Percentiles rank a stretch among this genome's conserved stretches.
Conservation (phyloP, 2,113 vertebrate species). For the Rhadina sibilatrix region DNA sequence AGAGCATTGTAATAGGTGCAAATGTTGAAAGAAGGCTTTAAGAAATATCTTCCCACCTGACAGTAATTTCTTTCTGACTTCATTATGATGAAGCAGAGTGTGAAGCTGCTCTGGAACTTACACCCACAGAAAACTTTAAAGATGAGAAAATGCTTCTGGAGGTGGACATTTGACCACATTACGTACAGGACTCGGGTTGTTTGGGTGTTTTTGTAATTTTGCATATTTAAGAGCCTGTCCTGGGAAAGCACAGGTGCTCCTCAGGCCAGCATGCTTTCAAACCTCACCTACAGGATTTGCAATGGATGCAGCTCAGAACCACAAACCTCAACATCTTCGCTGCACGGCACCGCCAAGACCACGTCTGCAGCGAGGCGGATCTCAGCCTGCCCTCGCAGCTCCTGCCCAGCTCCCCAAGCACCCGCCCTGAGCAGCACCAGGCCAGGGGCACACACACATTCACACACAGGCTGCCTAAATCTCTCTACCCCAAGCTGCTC, state of each 20-base stretch:
- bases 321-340: slow-evolving; percentile 33
- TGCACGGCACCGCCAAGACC: neutral
- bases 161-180: slow-evolving; percentile 57
- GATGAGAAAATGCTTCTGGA: slow-evolving; percentile 59
- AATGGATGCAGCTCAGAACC: slow-evolving; percentile 26
- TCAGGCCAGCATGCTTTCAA: slow-evolving; percentile 32
- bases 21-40: slow-evolving; percentile 45
- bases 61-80: slow-evolving; percentile 59
- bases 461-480: neutral
- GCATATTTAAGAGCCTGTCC: slow-evolving; percentile 44
- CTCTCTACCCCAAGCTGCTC: neutral
- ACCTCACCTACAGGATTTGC: slow-evolving; percentile 39
- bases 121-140: slow-evolving; percentile 62
- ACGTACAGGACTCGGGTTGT: neutral
- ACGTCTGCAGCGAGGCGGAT: neutral
- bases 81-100: slow-evolving; percentile 46
- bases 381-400: slow-evolving; percentile 51
- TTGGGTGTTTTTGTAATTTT: slow-evolving; percentile 11
- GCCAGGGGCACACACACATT: neutral
- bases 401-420: neutral
- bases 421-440: neutral
- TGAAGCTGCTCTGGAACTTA: slow-evolving; percentile 26
- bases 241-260: slow-evolving; percentile 58
- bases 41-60: slow-evolving; percentile 51
- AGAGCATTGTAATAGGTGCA: neutral